Base-by-base conservation (phyloP, 2,113 vertebrate species). In the Emydocephalus ijimae region DNA sequence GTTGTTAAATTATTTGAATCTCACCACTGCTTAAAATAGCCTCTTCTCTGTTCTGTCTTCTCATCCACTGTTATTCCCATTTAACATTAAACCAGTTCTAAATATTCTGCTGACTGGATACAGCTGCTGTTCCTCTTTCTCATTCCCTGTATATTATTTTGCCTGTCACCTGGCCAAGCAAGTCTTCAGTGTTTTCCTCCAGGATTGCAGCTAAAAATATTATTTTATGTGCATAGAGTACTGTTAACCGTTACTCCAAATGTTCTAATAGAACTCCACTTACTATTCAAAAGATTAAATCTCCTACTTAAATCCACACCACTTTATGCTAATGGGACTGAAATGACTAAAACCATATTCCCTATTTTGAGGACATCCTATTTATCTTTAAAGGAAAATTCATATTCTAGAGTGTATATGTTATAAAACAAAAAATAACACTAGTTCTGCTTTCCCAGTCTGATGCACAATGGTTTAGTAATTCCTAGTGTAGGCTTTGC, bases 201-300 rank as follows among this genome's bases (percentile, higher is more conserved):
- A 94, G 92, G 56, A 92, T 94, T 89, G 93, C 93, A 90, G 88
- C 54, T 29, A 45, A 43, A 94, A 95, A 92, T 15, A 50, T 86
- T 91, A 93, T 54, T 26, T 10, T 52, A 94, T 96, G 89, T 69
- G 64, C 64, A 15, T 34, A 14, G 8, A 5, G n/a, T 91, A 91
- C 81, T 89, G 0, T 89, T 94, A 93, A 92, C 94, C 90, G 81
- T 4, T 1, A 92, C 92, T 85, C n/a, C 55, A 94, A 95, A 95
- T 94, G 9, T 21, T 95, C 92, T n/a, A 34, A 48, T 43, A 57
- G 12, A 4, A 50, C 11, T 93, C n/a, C 90, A 94, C 43, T 69
- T 87, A 92, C 29, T 89, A 69, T 89, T 92, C 23, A 94, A 94
- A 91, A 88, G 91, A 54, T 85, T 1, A 91, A 52, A 43, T 93